Percentiles rank a stretch among this genome's conserved stretches.
Evolutionary conservation across 2,113 vertebrate genomes (phyloP).

Genomic region (Mesitornis unicolor): DNA sequence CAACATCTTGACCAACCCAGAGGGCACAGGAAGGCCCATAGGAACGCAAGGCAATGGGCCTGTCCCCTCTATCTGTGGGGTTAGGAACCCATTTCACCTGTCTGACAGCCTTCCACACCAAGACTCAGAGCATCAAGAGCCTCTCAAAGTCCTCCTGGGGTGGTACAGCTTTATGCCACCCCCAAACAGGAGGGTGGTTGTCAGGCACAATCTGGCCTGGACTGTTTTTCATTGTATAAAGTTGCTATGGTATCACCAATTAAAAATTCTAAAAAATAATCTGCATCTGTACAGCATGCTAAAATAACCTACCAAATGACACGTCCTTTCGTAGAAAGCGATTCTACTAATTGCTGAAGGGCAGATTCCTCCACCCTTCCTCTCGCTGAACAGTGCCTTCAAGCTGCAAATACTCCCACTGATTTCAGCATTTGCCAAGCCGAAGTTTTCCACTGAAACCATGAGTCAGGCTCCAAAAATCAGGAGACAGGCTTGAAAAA

Average conservation of each 20-base stretch:
- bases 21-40: neutral
- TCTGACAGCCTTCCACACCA: neutral
- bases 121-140: neutral
- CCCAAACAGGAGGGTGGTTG: conserved; percentile 60
- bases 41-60: neutral
- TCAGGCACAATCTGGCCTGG: conserved; percentile 66
- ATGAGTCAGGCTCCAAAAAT: conserved; percentile 60
- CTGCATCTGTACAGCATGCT: conserved; percentile 69
- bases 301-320: conserved; percentile 69
- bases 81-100: neutral
- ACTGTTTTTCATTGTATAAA: conserved; percentile 67
- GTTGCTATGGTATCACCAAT: conserved; percentile 70
- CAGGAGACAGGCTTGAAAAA: conserved; percentile 54
- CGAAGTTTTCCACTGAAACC: conserved; percentile 58
- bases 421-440: conserved; percentile 59
- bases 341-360: conserved; percentile 68
- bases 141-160: conserved; percentile 12
- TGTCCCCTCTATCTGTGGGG: neutral
- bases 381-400: conserved; percentile 54
- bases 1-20: neutral
- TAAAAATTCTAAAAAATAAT: conserved; percentile 71
- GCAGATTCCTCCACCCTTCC: conserved; percentile 65
- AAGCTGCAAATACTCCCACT: conserved; percentile 67
- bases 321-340: conserved; percentile 68
- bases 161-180: conserved; percentile 55